A percentile compares a stretch with the other conserved stretches of the same genome.
Evolutionary conservation across 2,113 vertebrate genomes (phyloP).

Genomic region (Rhinoptilus africanus): DNA sequence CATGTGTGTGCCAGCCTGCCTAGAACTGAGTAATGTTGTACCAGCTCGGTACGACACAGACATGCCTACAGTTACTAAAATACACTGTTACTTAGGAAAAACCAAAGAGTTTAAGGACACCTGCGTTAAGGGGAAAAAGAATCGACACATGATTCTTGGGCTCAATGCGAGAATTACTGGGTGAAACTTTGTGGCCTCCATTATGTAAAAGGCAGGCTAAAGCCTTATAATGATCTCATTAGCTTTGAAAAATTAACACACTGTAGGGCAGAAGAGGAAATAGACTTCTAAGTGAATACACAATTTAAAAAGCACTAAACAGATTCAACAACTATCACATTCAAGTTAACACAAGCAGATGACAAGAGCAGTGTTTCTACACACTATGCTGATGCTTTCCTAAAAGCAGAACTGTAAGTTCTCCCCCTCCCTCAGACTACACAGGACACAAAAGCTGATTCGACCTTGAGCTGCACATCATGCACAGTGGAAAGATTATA

Average conservation of each 20-base stretch:
- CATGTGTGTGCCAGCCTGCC: not conserved
- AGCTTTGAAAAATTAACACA: not conserved
- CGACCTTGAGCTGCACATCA: not conserved
- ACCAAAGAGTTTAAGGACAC: not conserved
- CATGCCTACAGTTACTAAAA: not conserved
- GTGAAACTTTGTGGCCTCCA: not conserved
- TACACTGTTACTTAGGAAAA: not conserved
- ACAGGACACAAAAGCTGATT: not conserved
- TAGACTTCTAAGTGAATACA: not conserved
- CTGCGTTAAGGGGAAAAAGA: not conserved
- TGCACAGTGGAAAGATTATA: not conserved
- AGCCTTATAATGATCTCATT: not conserved
- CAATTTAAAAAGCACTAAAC: too few relatives aligned
- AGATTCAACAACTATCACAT: not conserved
- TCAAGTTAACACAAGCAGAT: not conserved
- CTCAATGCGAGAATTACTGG: not conserved
- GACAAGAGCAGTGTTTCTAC: not conserved
- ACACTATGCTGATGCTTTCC: not conserved
- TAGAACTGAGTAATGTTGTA: not conserved
- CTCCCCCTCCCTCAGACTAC: not conserved
- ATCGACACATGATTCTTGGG: not conserved
- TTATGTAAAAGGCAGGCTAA: not conserved
- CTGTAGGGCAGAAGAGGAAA: not conserved
- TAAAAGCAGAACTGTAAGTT: not conserved
- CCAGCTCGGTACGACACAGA: not conserved